Evolutionary conservation across 2,888 invertebrate genomes (phyloP).

Genomic region (Trissonchulus sp.): DNA sequence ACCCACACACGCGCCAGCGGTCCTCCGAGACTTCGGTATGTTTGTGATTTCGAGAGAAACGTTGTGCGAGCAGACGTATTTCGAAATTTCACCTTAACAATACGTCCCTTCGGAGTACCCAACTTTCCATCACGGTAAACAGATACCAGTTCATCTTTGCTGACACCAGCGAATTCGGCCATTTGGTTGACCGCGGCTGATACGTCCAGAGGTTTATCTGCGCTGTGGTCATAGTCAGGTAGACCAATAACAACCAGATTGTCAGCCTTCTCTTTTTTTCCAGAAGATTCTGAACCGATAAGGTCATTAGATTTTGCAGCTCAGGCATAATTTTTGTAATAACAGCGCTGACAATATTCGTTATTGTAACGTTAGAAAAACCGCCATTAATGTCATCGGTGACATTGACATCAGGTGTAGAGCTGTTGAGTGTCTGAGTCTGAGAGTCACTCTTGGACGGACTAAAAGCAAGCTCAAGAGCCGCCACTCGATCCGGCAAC

Average conservation of each 20-base stretch:
- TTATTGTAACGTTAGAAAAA: too few relatives aligned
- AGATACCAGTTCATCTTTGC: too few relatives aligned
- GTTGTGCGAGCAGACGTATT: not conserved
- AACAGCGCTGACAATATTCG: slow-evolving; percentile 13
- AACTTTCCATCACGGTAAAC: not conserved
- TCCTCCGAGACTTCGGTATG: not conserved
- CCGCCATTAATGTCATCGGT: not conserved
- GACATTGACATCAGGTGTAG: too few relatives aligned
- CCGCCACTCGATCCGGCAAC: too few relatives aligned
- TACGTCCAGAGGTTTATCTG: not conserved
- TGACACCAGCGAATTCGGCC: too few relatives aligned
- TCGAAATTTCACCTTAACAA: slow-evolving; percentile 10
- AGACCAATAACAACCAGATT: slow-evolving; percentile 1
- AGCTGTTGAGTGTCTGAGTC: too few relatives aligned
- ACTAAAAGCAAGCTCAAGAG: too few relatives aligned
- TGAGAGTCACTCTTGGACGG: too few relatives aligned
- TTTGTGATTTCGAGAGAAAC: not conserved
- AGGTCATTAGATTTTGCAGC: not conserved
- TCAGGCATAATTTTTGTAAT: not conserved
- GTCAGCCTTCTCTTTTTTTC: not conserved
- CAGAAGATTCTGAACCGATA: not conserved
- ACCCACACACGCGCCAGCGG: not conserved
- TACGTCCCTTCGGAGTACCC: not conserved
- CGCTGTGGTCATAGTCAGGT: not conserved
- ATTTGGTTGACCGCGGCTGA: not conserved